Evolutionary conservation across 2,797 vertebrate species (phyloP).

Genomic region (Centropyge bicolor): DNA sequence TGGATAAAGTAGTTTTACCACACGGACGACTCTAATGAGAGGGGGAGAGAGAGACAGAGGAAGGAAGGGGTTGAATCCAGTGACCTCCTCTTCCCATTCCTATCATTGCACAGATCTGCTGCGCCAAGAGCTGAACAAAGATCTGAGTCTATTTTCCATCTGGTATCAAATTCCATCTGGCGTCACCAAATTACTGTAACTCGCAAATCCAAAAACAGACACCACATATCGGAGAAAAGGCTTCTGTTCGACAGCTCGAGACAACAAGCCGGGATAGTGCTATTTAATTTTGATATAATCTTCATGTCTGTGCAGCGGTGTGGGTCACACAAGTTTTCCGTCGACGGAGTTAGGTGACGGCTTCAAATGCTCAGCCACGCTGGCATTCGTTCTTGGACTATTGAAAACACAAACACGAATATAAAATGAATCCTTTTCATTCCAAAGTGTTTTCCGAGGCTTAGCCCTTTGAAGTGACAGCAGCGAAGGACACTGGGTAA

Average conservation of each 20-base stretch:
- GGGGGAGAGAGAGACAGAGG: neutral
- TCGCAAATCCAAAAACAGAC: constrained; percentile 17
- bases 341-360: neutral
- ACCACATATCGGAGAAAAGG: constrained; percentile 9
- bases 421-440: neutral
- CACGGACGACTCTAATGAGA: constrained; percentile 31
- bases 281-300: neutral
- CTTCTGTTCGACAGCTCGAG: neutral
- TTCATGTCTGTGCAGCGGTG: neutral
- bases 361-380: neutral
- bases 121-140: constrained; percentile 37
- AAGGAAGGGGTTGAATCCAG: constrained; percentile 7
- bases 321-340: neutral
- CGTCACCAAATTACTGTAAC: constrained; percentile 43
- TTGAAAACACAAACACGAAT: constrained; percentile 4
- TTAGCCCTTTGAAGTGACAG: neutral
- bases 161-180: constrained; percentile 53
- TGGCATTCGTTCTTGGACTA: neutral
- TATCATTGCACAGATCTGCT: constrained; percentile 4
- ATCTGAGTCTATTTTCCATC: constrained; percentile 38
- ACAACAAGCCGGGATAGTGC: neutral
- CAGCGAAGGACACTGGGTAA: neutral
- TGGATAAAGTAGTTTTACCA: constrained; percentile 16
- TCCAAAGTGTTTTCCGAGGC: neutral
- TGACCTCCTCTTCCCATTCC: constrained; percentile 24